Evolutionary conservation across 2,797 vertebrate species (phyloP).

Genomic region (Sebastes hopkinsi): DNA sequence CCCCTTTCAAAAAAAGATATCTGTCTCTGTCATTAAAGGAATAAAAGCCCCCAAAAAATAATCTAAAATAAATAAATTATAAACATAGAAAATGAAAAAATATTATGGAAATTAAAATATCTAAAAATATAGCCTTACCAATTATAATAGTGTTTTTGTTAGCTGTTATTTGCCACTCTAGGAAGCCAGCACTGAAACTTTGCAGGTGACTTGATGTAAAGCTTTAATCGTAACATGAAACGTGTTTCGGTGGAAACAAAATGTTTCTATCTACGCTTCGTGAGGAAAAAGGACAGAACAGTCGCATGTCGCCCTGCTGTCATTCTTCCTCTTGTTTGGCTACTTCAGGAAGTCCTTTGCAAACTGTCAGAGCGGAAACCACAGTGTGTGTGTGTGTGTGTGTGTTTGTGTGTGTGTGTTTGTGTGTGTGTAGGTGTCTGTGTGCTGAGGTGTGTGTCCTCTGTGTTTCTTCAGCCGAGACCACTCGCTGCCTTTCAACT

Average conservation of each 20-base stretch:
- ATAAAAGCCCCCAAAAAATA: too few species aligned
- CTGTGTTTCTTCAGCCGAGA: slow-evolving; percentile 33
- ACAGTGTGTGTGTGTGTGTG: slow-evolving; percentile 30
- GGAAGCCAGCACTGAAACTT: background rate
- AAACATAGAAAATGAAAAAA: background rate
- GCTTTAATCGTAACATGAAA: background rate
- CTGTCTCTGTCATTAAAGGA: too few species aligned
- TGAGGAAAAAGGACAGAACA: slow-evolving; percentile 10
- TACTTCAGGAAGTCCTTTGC: slow-evolving; percentile 85
- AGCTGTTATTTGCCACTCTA: background rate
- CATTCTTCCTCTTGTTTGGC: slow-evolving; percentile 73
- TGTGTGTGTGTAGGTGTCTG: background rate
- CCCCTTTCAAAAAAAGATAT: too few species aligned
- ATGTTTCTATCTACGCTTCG: background rate
- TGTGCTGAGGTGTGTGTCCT: background rate
- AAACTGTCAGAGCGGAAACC: slow-evolving; percentile 82
- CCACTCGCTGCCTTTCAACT: slow-evolving; percentile 21
- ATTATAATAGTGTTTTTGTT: background rate
- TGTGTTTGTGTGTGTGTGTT: slow-evolving; percentile 2
- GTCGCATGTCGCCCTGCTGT: slow-evolving; percentile 21
- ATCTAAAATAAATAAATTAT: too few species aligned
- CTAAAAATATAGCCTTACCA: background rate
- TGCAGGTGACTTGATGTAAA: background rate
- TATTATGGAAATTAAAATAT: background rate
- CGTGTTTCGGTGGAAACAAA: slow-evolving; percentile 14